A percentile compares a stretch with the other conserved stretches of the same genome.
Evolutionary conservation across 2,113 vertebrate genomes (phyloP).

Genomic region (Engraulis encrasicolus): DNA sequence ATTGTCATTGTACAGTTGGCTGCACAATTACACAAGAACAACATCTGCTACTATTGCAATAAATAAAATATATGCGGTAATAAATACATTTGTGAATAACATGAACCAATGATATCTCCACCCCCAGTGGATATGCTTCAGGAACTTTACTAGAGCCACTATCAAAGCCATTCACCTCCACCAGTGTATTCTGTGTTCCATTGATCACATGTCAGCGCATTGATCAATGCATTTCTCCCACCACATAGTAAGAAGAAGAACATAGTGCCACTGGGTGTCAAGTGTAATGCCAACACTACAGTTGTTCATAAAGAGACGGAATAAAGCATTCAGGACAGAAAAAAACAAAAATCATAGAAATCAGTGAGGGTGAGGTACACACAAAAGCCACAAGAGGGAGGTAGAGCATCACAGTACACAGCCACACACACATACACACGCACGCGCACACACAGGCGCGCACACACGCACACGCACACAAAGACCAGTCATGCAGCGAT

Average conservation of each 20-base stretch:
- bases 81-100: background rate
- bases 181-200: background rate
- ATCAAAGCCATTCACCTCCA: background rate
- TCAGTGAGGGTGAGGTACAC: background rate
- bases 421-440: background rate
- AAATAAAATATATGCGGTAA: background rate
- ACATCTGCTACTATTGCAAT: too few relatives aligned
- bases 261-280: background rate
- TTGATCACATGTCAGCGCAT: background rate
- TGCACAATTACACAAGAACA: too few relatives aligned
- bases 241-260: background rate
- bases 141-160: background rate
- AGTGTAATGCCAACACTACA: background rate
- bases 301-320: too few relatives aligned
- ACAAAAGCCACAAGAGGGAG: conserved; percentile 15
- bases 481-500: background rate
- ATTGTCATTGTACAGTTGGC: too few relatives aligned
- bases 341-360: conserved; percentile 4
- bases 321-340: background rate
- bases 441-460: background rate
- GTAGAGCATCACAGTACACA: background rate
- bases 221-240: background rate
- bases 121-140: background rate
- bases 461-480: conserved; percentile 2
- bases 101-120: background rate